Evolutionary conservation across 2,888 invertebrate genomes (phyloP).

Genomic region (Pachycephus smyrnensis): DNA sequence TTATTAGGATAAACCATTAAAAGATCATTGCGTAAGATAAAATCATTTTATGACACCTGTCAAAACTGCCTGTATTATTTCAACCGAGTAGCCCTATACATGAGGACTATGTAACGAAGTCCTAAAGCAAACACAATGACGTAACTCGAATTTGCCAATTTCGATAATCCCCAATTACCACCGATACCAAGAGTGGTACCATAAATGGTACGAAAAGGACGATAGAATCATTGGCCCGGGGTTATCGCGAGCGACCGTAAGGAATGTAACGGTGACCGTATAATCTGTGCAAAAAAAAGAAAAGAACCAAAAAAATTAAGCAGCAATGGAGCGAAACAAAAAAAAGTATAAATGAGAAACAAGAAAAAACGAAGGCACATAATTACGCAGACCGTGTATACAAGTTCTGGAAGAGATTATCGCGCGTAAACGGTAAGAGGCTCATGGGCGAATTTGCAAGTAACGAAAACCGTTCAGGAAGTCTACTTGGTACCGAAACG

Average conservation of each 20-base stretch:
- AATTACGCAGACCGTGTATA: not conserved
- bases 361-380: not conserved
- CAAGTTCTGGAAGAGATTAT: not conserved
- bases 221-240: not conserved
- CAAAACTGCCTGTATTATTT: too few relatives aligned
- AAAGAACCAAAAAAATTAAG: conserved; percentile 3
- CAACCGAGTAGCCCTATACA: too few relatives aligned
- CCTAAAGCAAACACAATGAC: not conserved
- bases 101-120: too few relatives aligned
- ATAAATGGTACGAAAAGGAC: not conserved
- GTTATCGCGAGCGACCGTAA: not conserved
- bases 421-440: not conserved
- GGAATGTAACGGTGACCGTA: conserved; percentile 39
- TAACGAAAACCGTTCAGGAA: not conserved
- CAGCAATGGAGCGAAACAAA: not conserved
- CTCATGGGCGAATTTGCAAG: not conserved
- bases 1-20: not conserved
- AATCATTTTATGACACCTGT: not conserved
- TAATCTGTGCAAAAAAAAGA: conserved; percentile 19
- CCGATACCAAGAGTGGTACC: not conserved
- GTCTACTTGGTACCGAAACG: not conserved
- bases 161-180: not conserved
- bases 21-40: not conserved
- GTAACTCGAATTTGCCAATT: not conserved
- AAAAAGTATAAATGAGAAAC: not conserved